These are phyloP conservation scores for Cylindroiulus punctatus DNA, from an alignment of 2,888 invertebrate genomes.

Conservation along the genomic window DNA sequence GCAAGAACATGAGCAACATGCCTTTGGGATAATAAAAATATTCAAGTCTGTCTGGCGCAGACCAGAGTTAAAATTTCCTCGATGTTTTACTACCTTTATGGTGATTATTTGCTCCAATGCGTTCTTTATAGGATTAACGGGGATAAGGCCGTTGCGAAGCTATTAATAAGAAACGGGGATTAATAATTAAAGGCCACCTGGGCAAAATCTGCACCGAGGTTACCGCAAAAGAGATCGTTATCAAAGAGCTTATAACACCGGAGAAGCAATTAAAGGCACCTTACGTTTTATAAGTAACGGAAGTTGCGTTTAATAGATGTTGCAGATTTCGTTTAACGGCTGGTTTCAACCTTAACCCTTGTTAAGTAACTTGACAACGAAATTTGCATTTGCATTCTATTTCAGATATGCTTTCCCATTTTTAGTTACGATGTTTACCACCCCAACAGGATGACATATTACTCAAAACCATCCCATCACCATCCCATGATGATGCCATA, in stretches of 20 bases:
- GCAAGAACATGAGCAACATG: slow-evolving; percentile 6
- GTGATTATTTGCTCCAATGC: slow-evolving; percentile 34
- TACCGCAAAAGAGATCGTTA: background rate
- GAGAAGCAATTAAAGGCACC: background rate
- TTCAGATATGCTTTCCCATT: too few relatives aligned
- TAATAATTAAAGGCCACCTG: slow-evolving; percentile 21
- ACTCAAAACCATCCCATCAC: too few relatives aligned
- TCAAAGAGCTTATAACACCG: background rate
- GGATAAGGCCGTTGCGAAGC: background rate
- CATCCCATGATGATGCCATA: too few relatives aligned
- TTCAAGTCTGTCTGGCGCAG: background rate
- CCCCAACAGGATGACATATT: too few relatives aligned
- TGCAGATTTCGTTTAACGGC: background rate
- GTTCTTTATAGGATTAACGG: slow-evolving; percentile 33
- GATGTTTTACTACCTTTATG: slow-evolving; percentile 16
- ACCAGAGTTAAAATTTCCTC: background rate
- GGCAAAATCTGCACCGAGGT: background rate
- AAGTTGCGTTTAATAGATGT: background rate
- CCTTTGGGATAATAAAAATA: slow-evolving; percentile 38
- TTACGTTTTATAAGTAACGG: background rate
- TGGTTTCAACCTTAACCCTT: too few relatives aligned
- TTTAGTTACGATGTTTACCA: too few relatives aligned
- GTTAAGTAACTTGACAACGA: too few relatives aligned
- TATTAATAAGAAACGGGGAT: slow-evolving; percentile 27
- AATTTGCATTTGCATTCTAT: too few relatives aligned